Base-by-base conservation (phyloP, 2,888 invertebrate species). In the Eupithecia centaureata region DNA sequence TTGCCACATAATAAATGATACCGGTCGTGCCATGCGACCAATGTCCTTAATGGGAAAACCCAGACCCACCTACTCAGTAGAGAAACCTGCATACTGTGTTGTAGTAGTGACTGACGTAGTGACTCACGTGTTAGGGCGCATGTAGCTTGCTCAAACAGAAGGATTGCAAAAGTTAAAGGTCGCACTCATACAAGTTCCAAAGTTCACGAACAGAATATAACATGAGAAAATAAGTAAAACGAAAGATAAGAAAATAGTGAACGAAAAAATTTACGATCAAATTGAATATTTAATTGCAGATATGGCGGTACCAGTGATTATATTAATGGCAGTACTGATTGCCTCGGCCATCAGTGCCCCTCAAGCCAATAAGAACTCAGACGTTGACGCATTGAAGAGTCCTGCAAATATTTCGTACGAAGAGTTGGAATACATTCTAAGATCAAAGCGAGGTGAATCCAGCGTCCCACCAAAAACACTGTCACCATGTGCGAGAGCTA, bases 401-500 rank as follows among this genome's bases (percentile, higher is more conserved):
- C 88, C 84, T 33, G 79, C 76, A 0, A 83, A 78, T 54, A 73
- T 92, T 13, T 80, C 88, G 1, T 80, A 84, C 33, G 83, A 89
- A 47, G 92, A 92, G 67, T 71, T 92, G 1, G 51, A 82, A n/a
- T 91, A 81, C 63, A 88, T 92, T 52, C 67, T 88, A 0, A 75
- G 82, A 71, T 74, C 77, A 0, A 85, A 84, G 65, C 79, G 73
- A 47, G 91, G 91, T 1, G 73, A 78, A 10, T 65, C 68, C 0
- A 59, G 54, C 12, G 71, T 71, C n/a, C 80, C 77, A 5, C 81
- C 83, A 0, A 86, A 80, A 54, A 76, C 69, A 28, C 90, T 95
- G 0, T 92, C 95, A 10, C 93, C 94, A 0, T 97, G 97, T 78
- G 95, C 96, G 0, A 95, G 96, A 95, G 97, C 97, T 0, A 96